These are phyloP conservation scores for Drosophila rufa DNA, from an alignment of 1,140 invertebrate species.

Conservation along the genomic window DNA sequence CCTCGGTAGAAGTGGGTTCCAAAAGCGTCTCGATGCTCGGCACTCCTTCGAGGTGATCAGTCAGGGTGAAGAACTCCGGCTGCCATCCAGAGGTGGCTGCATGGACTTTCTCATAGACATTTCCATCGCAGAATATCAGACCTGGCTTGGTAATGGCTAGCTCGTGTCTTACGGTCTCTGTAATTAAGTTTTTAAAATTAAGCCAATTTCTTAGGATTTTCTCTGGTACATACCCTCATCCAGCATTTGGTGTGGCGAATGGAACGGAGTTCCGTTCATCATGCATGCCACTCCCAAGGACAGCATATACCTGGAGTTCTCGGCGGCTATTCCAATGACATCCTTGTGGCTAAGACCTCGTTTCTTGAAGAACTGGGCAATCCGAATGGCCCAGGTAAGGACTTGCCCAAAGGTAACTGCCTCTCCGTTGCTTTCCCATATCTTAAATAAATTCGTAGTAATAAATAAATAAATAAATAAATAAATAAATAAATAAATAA, in stretches of 20 bases:
- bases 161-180: slow-evolving; percentile 3
- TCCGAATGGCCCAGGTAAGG: slow-evolving; percentile 7
- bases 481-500: not conserved
- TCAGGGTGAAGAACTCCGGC: slow-evolving; percentile 6
- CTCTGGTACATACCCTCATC: not conserved
- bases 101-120: slow-evolving; percentile 1
- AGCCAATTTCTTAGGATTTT: no score
- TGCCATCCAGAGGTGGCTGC: not conserved
- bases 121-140: slow-evolving; percentile 7
- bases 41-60: not conserved
- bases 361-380: slow-evolving; percentile 1
- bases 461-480: no score
- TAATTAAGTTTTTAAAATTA: not conserved
- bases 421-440: slow-evolving; percentile 1
- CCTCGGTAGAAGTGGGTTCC: slow-evolving; percentile 1
- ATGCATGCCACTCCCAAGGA: slow-evolving; percentile 6
- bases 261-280: slow-evolving; percentile 2
- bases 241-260: slow-evolving; percentile 6
- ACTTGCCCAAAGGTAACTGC: slow-evolving; percentile 1
- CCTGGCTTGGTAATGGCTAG: not conserved
- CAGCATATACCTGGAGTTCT: slow-evolving; percentile 1
- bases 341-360: not conserved
- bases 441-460: not conserved
- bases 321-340: not conserved
- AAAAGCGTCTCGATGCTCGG: not conserved